A percentile compares a stretch with the other conserved stretches of the same genome.
Evolutionary conservation across 2,797 vertebrate species (phyloP).

Genomic region (Acridotheres tristis): DNA sequence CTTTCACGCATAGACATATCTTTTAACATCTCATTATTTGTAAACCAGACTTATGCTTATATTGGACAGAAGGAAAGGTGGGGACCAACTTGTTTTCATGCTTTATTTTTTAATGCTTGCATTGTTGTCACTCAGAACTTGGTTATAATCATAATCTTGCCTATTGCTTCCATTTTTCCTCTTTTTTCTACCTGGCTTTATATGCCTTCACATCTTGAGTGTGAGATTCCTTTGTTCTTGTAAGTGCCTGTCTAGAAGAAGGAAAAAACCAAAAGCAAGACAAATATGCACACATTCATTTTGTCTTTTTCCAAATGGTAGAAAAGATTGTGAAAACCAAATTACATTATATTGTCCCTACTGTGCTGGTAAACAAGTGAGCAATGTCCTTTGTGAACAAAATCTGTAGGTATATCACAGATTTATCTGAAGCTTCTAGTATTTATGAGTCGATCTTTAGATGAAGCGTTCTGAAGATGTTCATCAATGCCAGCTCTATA

Average conservation of each 20-base stretch:
- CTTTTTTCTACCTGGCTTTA: not conserved
- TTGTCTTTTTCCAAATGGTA: not conserved
- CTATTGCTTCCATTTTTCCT: not conserved
- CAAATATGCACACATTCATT: not conserved
- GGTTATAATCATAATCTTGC: not conserved
- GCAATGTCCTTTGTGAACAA: not conserved
- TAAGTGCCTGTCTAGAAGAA: not conserved
- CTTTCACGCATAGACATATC: not conserved
- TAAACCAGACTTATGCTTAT: not conserved
- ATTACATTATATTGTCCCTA: not conserved
- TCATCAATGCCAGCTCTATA: conserved; percentile 40
- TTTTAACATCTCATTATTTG: not conserved
- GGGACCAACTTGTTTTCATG: not conserved
- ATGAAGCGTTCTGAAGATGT: not conserved
- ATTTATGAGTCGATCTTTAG: conserved; percentile 25
- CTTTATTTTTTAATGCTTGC: not conserved
- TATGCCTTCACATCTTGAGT: not conserved
- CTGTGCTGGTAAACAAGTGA: not conserved
- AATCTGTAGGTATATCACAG: not conserved
- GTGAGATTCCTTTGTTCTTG: not conserved
- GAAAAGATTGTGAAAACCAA: not conserved
- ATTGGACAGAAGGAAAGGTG: not conserved
- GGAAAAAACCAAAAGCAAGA: not conserved
- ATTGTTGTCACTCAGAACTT: not conserved
- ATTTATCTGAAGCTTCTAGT: conserved; percentile 13